These are phyloP conservation scores for Picathartes gymnocephalus DNA, from an alignment of 2,113 vertebrate species.

Conservation along the genomic window DNA sequence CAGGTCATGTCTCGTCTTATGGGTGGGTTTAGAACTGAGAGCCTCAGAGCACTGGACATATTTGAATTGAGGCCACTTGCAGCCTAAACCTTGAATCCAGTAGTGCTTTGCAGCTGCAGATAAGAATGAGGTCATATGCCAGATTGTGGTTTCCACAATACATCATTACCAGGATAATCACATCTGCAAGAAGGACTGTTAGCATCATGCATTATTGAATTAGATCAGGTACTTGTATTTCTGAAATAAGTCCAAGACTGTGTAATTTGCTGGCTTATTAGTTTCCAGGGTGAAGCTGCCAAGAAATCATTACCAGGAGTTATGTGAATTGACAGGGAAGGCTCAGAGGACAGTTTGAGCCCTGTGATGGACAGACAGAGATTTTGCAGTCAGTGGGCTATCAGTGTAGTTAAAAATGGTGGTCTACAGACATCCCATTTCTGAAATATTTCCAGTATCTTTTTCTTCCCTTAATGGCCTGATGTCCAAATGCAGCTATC, in stretches of 20 bases:
- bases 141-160: conserved; percentile 28
- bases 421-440: neutral
- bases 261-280: conserved; percentile 44
- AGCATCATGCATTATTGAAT: conserved; percentile 53
- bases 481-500: neutral
- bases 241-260: conserved; percentile 43
- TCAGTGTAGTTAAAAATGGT: neutral
- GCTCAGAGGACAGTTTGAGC: conserved; percentile 36
- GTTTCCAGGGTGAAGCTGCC: conserved; percentile 38
- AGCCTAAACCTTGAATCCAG: neutral
- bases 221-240: conserved; percentile 55
- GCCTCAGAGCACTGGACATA: neutral
- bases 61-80: conserved; percentile 29
- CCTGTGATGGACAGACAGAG: conserved; percentile 17
- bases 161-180: conserved; percentile 43
- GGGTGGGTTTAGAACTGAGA: neutral
- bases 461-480: neutral
- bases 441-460: neutral
- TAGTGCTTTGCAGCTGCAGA: conserved; percentile 57
- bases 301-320: conserved; percentile 52
- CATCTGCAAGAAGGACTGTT: conserved; percentile 47
- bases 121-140: conserved; percentile 51
- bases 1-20: neutral
- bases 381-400: neutral
- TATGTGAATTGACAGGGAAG: conserved; percentile 35